Evolutionary conservation across 2,797 vertebrate genomes (phyloP), one percentile per base, ranked within the genome.

Genomic region (Aphelocoma californica): DNA sequence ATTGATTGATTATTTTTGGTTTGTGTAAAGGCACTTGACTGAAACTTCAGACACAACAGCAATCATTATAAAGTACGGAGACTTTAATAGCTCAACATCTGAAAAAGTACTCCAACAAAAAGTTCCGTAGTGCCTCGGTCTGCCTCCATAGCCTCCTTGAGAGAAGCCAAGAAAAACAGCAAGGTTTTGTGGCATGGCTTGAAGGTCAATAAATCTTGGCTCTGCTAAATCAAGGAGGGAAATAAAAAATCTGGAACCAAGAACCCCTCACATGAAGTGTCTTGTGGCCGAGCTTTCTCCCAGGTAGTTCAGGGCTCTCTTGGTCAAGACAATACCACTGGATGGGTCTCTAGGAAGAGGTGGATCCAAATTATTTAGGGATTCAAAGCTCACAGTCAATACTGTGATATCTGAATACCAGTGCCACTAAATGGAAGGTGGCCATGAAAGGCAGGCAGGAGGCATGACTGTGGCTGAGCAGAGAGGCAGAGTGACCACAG

Each of bases 141-240:
- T 93, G 79, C 84, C 54, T 91, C 66, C 4, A 21, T 47, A 72
- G 10, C 82, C 56, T 92, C 18, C 53, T 54, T 16, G 18, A 86
- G 75, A 83, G 91, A 89, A 95, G 79, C 81, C 93, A 96, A 94
- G 78, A 81, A 82, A 81, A 95, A 85, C 84, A 91, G 50, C 36
- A 82, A 85, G 47, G 38, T 78, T 95, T 91, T 81, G 90, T 4
- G 6, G 44, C 57, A 78, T 29, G 69, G 45, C 42, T 86, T 74
- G 62, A 79, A 86, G 69, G 79, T 88, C 88, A 90, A 38, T 93
- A 93, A 90, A 92, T 82, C 78, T 89, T 62, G 36, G 14, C 31
- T 82, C 34, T 92, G 31, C n/a, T 89, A 74, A 80, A 82, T 13
- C 61, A 72, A 65, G 38, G 14, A 93, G 48, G 34, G 26, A 85